These are phyloP conservation scores for Phyllotreta cruciferae DNA, from an alignment of 2,888 invertebrate species.

Conservation along the genomic window DNA sequence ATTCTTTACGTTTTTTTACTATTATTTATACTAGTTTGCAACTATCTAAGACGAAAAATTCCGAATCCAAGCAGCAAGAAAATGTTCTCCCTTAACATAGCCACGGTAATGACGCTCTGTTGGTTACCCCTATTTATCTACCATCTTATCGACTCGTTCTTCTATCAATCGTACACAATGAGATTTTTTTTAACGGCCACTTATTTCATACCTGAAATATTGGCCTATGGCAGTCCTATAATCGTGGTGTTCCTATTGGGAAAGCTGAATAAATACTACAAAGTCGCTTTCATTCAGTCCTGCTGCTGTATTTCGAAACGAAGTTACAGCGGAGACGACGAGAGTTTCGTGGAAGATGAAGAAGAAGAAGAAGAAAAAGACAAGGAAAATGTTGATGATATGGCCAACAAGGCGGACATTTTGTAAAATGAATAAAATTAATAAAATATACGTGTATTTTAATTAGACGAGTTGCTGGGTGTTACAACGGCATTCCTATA, in stretches of 20 bases:
- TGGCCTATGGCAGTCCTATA: neutral
- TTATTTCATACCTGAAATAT: neutral
- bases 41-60: slow-evolving; percentile 2
- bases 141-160: neutral
- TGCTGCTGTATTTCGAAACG: neutral
- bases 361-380: too few relatives aligned
- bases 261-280: neutral
- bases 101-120: neutral
- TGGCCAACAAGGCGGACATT: neutral
- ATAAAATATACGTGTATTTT: too few relatives aligned
- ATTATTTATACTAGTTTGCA: slow-evolving; percentile 5
- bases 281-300: neutral
- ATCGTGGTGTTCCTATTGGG: neutral
- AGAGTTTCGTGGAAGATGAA: neutral
- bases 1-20: neutral
- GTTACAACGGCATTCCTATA: too few relatives aligned
- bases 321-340: neutral
- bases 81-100: slow-evolving; percentile 1
- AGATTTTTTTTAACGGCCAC: neutral
- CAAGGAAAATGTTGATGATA: neutral
- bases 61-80: slow-evolving; percentile 2
- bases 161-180: neutral
- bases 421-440: neutral
- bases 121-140: slow-evolving; percentile 3
- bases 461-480: too few relatives aligned